Conservation (phyloP, 2,797 vertebrate species). For the Paedocypris micromegethes region DNA sequence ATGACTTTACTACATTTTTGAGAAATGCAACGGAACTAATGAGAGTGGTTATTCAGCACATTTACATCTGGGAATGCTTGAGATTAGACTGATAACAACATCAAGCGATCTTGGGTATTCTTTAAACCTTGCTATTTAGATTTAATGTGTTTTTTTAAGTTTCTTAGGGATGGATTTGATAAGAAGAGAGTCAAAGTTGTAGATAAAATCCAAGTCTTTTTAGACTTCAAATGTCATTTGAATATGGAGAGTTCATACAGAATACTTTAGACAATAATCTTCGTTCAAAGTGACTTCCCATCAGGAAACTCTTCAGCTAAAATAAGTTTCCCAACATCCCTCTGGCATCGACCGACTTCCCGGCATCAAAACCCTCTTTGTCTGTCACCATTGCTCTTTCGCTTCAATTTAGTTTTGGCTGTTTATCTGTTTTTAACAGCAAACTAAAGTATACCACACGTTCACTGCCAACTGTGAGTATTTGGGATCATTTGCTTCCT, state of each 20-base stretch:
- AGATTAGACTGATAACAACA: too few species aligned
- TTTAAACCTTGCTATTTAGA: too few species aligned
- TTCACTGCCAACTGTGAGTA: slow-evolving; percentile 1
- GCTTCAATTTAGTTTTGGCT: slow-evolving; percentile 13
- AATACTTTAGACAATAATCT: slow-evolving; percentile 12
- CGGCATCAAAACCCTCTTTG: slow-evolving; percentile 35
- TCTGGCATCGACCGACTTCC: slow-evolving; percentile 28
- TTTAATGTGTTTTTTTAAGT: too few species aligned
- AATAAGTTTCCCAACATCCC: slow-evolving; percentile 30
- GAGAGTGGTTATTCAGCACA: too few species aligned
- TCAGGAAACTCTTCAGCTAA: slow-evolving; percentile 41
- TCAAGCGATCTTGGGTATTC: too few species aligned
- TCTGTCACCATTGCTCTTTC: slow-evolving; percentile 17
- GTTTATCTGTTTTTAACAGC: slow-evolving; percentile 20
- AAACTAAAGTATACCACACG: background rate
- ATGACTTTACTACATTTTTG: too few species aligned
- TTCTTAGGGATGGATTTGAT: too few species aligned
- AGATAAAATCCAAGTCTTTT: too few species aligned
- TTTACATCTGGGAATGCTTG: too few species aligned
- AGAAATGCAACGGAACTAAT: too few species aligned
- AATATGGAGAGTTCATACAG: background rate
- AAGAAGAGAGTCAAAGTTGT: too few species aligned
- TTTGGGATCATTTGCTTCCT: background rate
- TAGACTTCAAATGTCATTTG: too few species aligned
- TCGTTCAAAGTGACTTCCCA: slow-evolving; percentile 30